phyloP scores from a whole-genome alignment of 2,113 vertebrate species.

The Chiloscyllium plagiosum region DNA sequence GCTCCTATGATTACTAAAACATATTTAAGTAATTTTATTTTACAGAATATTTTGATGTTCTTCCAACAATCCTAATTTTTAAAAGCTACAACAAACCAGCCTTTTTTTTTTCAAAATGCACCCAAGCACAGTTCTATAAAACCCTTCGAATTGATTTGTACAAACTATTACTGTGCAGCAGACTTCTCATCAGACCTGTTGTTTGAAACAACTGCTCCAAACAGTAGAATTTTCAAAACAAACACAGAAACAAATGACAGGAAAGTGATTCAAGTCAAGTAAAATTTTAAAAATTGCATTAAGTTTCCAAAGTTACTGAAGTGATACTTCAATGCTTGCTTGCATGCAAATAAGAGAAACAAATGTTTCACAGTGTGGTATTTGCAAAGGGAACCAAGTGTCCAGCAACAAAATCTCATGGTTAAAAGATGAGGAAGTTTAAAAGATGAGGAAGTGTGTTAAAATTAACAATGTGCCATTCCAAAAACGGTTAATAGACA shows the following conservation, averaged over 20 bases:
- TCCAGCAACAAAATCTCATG: background rate
- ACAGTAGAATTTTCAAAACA: background rate
- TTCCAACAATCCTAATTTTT: background rate
- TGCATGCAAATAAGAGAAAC: background rate
- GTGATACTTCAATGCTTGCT: constrained; percentile 4
- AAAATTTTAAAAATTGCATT: background rate
- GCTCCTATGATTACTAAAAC: background rate
- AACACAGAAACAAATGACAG: background rate
- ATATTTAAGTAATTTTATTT: background rate
- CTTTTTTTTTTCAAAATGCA: background rate
- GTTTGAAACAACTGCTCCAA: background rate
- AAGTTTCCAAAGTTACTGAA: background rate
- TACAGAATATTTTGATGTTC: background rate
- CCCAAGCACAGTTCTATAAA: background rate
- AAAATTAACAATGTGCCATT: background rate
- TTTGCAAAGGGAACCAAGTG: background rate
- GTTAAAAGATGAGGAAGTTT: constrained; percentile 6
- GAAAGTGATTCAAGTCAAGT: background rate
- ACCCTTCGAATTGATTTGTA: background rate
- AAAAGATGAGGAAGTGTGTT: background rate
- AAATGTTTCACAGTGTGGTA: background rate
- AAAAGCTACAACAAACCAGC: background rate
- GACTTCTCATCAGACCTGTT: background rate
- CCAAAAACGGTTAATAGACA: background rate
- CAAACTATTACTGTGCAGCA: background rate